Conservation (phyloP, 2,797 vertebrate genomes). For the Calcarius lapponicus region DNA sequence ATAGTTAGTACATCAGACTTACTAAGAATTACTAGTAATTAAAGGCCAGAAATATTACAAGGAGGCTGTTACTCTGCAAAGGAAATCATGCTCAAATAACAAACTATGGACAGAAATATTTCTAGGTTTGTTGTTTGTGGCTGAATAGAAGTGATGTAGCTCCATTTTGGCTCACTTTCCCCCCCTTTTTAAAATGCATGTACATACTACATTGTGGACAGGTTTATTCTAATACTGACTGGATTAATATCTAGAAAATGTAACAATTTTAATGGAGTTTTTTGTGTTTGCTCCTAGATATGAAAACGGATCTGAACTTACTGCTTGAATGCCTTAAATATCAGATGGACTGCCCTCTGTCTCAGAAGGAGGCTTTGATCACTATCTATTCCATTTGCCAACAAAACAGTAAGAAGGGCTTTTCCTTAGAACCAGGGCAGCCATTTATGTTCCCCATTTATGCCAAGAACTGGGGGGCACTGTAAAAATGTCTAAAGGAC, state of each 20-base stretch:
- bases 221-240: neutral
- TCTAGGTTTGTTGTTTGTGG: neutral
- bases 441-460: neutral
- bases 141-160: neutral
- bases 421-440: neutral
- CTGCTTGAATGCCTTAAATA: slow-evolving; percentile 92
- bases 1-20: neutral
- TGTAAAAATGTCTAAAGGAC: neutral
- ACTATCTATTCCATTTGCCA: slow-evolving; percentile 91
- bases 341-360: slow-evolving; percentile 89
- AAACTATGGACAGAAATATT: neutral
- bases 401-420: slow-evolving; percentile 82
- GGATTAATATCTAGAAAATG: neutral
- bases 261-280: neutral
- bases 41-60: neutral
- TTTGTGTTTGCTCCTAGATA: slow-evolving; percentile 75
- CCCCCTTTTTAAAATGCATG: neutral
- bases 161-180: neutral
- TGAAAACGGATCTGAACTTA: slow-evolving; percentile 89
- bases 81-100: neutral
- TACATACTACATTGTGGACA: neutral
- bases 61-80: neutral
- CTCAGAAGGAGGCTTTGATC: slow-evolving; percentile 90
- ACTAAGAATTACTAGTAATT: neutral
- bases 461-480: neutral